A percentile compares a stretch with the other conserved stretches of the same genome.
These are phyloP conservation scores for Galeopsomyia nigrocyanea DNA, from an alignment of 2,888 invertebrate genomes.

Conservation along the genomic window DNA sequence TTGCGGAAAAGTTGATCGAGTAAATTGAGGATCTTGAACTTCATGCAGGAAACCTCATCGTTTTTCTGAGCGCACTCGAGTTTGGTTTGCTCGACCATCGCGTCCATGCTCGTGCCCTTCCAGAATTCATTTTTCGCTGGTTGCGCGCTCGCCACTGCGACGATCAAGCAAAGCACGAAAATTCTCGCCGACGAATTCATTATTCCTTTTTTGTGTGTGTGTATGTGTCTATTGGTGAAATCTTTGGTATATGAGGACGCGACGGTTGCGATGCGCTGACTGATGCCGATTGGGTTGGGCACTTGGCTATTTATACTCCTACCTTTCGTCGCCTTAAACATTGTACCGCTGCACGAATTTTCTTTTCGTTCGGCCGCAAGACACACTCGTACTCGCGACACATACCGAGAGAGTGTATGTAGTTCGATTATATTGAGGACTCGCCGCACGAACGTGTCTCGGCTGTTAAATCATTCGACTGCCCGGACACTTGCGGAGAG, in stretches of 20 bases:
- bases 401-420: constrained; percentile 3
- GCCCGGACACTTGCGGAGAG: constrained; percentile 18
- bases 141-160: constrained; percentile 75
- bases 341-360: constrained; percentile 62
- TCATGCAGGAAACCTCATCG: constrained; percentile 85
- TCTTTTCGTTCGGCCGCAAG: constrained; percentile 66
- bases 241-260: constrained; percentile 25
- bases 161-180: constrained; percentile 67
- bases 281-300: constrained; percentile 63
- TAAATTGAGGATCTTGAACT: constrained; percentile 85
- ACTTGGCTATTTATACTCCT: constrained; percentile 65
- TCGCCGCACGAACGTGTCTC: constrained; percentile 48
- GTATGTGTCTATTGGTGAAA: not conserved
- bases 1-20: constrained; percentile 84
- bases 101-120: constrained; percentile 80
- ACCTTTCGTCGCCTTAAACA: constrained; percentile 44
- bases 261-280: constrained; percentile 61
- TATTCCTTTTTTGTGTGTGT: constrained; percentile 13
- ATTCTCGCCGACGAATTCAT: constrained; percentile 55
- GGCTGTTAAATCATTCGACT: constrained; percentile 19
- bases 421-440: constrained; percentile 67
- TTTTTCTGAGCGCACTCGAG: constrained; percentile 81
- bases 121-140: constrained; percentile 78
- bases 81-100: constrained; percentile 82
- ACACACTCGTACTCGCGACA: constrained; percentile 52